Evolutionary conservation across 2,797 vertebrate species (phyloP).

Genomic region (Hyperoplus lanceolatus): DNA sequence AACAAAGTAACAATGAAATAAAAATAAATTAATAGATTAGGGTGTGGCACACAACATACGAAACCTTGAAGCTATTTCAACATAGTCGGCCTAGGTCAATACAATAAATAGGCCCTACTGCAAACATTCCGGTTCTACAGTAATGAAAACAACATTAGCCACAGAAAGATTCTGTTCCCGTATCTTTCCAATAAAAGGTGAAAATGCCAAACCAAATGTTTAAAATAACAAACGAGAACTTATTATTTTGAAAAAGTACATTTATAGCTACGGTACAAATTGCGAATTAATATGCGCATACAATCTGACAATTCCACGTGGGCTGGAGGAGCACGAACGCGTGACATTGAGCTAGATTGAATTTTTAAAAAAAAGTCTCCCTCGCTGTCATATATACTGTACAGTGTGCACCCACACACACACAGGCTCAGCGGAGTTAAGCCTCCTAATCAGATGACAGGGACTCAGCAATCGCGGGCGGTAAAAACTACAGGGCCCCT

Average conservation of each 20-base stretch:
- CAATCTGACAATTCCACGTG: slow-evolving; percentile 18
- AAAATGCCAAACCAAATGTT: slow-evolving; percentile 21
- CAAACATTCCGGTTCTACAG: background rate
- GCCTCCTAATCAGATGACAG: slow-evolving; percentile 64
- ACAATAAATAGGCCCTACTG: background rate
- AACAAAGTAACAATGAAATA: background rate
- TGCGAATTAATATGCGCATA: slow-evolving; percentile 3
- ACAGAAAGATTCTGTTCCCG: background rate
- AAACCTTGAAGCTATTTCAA: background rate
- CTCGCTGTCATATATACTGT: slow-evolving; percentile 23
- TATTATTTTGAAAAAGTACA: slow-evolving; percentile 9
- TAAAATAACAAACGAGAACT: slow-evolving; percentile 1
- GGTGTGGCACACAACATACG: background rate
- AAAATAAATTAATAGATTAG: background rate
- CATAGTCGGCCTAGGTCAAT: background rate
- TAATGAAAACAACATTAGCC: background rate
- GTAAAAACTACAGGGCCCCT: slow-evolving; percentile 51
- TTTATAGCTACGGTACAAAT: slow-evolving; percentile 12
- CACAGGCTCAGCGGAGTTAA: slow-evolving; percentile 57
- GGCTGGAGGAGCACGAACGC: slow-evolving; percentile 16
- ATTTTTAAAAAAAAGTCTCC: slow-evolving; percentile 25
- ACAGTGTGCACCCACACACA: slow-evolving; percentile 41
- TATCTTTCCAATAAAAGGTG: background rate
- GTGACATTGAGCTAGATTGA: slow-evolving; percentile 46
- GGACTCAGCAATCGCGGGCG: slow-evolving; percentile 25